Base-by-base conservation (phyloP, 2,113 vertebrate species). In the Pycnonotus jocosus region DNA sequence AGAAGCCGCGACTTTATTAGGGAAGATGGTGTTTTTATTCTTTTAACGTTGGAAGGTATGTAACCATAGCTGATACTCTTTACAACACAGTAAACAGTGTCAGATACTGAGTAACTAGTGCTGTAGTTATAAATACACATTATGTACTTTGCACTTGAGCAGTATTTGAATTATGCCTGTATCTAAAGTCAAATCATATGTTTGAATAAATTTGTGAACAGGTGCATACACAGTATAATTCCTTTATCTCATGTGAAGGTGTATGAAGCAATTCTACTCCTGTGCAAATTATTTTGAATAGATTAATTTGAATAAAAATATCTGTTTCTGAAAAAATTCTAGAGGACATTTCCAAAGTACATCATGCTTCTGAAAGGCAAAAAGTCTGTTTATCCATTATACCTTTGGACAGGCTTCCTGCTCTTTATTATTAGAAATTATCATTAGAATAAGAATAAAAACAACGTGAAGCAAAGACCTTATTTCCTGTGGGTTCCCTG, bases 31-130 rank as follows among this genome's bases (percentile, higher is more conserved):
- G 96, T 97, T 92, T 99, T 97, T 93, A 97, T 99, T 73, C 98
- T 99, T 66, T 58, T 99, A 86, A 98, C 98, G 35, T 44, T 98
- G 60, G 98, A 99, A 97, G 98, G 99, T 99, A 96, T 33, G 93
- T 74, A 74, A 93, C 40, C 28, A 35, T 21, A 64, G 31, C 65
- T 77, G 73, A 51, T 77, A 35, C 19, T 61, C 30, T 80, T 78
- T 66, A 58, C 6, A 21, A 33, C 47, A 45, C 25, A 45, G 19
- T 57, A 54, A 84, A 70, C 28, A 88, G 8, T 20, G 47, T 84
- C 27, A 90, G 19, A 31, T 28, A 20, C 13, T 31, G 61, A 81
- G 31, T 73, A 15, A 40, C 12, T 51, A 27, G 31, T 57, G 37
- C 21, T 79, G 40, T 31, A 64, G 40, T 30, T 87, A 37, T 22